Evolutionary conservation across 1,140 invertebrate genomes (phyloP), one percentile per base, ranked within the genome.

Genomic region (Drosophila kohkoa): DNA sequence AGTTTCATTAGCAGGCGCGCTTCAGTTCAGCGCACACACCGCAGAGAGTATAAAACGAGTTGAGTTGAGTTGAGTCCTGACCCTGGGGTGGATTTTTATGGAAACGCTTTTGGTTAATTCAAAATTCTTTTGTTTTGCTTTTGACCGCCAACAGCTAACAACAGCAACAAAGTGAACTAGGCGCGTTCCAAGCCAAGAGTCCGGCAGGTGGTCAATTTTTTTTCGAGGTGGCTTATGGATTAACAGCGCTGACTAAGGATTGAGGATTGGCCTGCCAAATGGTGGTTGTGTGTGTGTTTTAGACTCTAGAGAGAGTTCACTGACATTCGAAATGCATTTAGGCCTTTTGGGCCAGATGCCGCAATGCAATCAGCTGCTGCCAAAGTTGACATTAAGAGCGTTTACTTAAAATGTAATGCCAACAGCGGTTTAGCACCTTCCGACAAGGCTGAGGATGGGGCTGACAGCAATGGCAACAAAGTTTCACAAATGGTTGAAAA

Each of bases 11-110:
- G 32, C 52, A 38, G 52, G 52, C 70, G 62, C 83, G 80, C 83
- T 87, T 85, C 83, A 87, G 77, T 87, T 88, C 83, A 88, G 83
- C 83, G 83, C 80, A 80, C 80, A 80, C 83, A 83, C 79, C 68
- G 28, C 45, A 5, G 13, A 41, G 38, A 49, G 54, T 38, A 35
- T 20, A 20, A 35, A 51, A 15, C 51, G 48, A 32, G 57, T 55
- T 55, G 52, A 32, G 57, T 55, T 38, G 52, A 16, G 15, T 15
- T 11, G 28, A 7, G 28, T 59, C 38, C 57, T 54, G 65, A 70
- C 71, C 52, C 67, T 52, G 77, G 82, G 82, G 82, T 87, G 82
- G 83, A 80, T 88, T 87, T 87, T 89, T 75, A 77, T 80, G 80
- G 82, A 41, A 77, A 86, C 82, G 81, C 78, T 80, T 87, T 87